These are phyloP conservation scores for Plestiodon gilberti DNA, from an alignment of 2,113 vertebrate species.

Conservation along the genomic window DNA sequence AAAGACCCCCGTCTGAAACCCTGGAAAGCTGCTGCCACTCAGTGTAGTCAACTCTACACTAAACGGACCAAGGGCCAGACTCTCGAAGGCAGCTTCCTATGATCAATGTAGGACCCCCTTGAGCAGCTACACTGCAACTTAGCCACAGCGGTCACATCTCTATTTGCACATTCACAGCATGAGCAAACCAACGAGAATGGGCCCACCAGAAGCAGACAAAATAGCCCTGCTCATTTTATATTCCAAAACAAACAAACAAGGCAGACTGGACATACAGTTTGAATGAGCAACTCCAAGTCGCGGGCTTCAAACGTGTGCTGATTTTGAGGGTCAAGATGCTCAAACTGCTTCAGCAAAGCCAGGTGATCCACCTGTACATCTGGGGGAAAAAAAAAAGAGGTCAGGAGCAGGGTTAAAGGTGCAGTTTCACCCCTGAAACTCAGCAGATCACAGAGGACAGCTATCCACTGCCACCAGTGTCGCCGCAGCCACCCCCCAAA, in stretches of 20 bases:
- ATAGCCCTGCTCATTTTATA: background rate
- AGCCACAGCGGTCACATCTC: too few relatives aligned
- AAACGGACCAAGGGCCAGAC: too few relatives aligned
- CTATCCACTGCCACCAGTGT: background rate
- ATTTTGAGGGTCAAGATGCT: constrained; percentile 92
- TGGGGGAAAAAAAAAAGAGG: constrained; percentile 46
- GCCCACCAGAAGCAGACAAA: background rate
- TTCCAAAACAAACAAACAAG: background rate
- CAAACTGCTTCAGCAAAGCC: constrained; percentile 90
- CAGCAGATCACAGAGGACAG: background rate
- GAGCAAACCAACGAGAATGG: background rate
- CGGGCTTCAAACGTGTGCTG: constrained; percentile 92
- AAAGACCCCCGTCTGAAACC: too few relatives aligned
- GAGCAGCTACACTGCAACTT: background rate
- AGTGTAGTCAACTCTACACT: too few relatives aligned
- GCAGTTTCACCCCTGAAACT: background rate
- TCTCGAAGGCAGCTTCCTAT: too few relatives aligned
- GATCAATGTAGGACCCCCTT: background rate
- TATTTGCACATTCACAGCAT: too few relatives aligned
- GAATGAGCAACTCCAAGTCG: constrained; percentile 91
- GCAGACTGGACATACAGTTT: constrained; percentile 75
- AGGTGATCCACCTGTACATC: constrained; percentile 88
- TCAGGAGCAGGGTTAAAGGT: background rate
- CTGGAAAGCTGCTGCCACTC: too few relatives aligned
- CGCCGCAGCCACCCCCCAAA: too few relatives aligned